phyloP scores from a whole-genome alignment of 2,797 vertebrate species.

The Sebastes matsubarae region DNA sequence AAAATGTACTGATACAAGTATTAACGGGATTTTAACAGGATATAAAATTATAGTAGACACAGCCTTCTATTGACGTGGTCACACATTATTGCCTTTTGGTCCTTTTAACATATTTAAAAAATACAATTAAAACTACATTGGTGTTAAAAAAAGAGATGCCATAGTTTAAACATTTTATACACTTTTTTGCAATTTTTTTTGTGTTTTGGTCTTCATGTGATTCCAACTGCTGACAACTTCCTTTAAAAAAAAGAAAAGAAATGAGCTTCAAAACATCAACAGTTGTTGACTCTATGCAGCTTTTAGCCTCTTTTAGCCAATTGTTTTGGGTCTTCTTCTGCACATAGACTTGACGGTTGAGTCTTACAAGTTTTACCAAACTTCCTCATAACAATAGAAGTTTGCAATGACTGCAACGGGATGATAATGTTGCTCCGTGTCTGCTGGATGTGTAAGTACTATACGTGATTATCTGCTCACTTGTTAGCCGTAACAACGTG shows the following conservation, averaged over 20 bases:
- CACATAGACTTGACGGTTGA: background rate
- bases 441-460: background rate
- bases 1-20: background rate
- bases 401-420: background rate
- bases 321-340: background rate
- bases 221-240: background rate
- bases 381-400: background rate
- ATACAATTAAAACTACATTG: background rate
- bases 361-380: background rate
- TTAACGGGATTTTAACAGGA: background rate
- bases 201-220: background rate
- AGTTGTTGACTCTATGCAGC: background rate
- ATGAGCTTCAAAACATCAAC: background rate
- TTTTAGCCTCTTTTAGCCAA: background rate
- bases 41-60: background rate
- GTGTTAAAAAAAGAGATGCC: background rate
- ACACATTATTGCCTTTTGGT: background rate
- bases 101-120: background rate
- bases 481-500: background rate
- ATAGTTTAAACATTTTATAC: background rate
- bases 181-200: background rate
- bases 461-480: background rate
- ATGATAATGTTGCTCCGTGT: background rate
- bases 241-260: background rate
- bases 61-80: background rate